Evolutionary conservation across 2,113 vertebrate genomes (phyloP).

Genomic region (Piaya cayana): DNA sequence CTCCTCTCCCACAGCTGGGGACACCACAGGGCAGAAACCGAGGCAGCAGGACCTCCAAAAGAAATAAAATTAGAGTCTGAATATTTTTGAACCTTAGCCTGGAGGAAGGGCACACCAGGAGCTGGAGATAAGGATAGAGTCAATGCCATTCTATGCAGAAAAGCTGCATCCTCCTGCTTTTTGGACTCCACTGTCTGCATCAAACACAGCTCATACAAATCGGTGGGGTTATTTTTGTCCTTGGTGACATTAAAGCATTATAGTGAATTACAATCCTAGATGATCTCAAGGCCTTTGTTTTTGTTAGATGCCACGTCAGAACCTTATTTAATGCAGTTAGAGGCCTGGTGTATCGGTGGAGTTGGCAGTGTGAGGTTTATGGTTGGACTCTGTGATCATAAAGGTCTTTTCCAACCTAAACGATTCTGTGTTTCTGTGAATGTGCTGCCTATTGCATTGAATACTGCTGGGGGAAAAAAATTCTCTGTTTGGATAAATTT

Average conservation of each 20-base stretch:
- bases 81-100: background rate
- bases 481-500: background rate
- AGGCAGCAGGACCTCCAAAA: background rate
- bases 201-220: rapidly evolving
- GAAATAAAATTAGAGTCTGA: background rate
- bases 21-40: rapidly evolving
- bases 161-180: background rate
- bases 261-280: background rate
- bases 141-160: background rate
- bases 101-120: background rate
- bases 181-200: rapidly evolving
- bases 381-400: no score
- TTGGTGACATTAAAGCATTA: background rate
- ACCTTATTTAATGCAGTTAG: background rate
- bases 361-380: no score
- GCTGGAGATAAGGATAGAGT: background rate
- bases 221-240: background rate
- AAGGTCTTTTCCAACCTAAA: no score
- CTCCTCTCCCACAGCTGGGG: background rate
- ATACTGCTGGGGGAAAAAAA: background rate
- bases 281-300: background rate
- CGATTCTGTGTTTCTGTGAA: background rate
- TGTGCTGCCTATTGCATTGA: background rate
- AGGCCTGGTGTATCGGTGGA: no score
- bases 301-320: background rate